These are phyloP conservation scores for Drosophila kanapiae DNA, from an alignment of 1,140 invertebrate genomes.

Conservation along the genomic window DNA sequence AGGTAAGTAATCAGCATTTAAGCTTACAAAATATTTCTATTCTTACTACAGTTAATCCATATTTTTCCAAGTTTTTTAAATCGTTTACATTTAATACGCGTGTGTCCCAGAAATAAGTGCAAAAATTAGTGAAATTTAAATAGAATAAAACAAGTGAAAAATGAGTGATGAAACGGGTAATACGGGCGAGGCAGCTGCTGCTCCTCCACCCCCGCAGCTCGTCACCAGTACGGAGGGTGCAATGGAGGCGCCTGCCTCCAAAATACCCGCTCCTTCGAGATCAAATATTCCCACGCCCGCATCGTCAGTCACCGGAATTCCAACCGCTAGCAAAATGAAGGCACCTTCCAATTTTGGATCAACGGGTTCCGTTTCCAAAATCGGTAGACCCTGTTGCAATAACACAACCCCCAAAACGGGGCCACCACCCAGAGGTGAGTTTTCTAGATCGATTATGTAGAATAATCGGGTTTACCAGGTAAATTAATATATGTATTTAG, in stretches of 20 bases:
- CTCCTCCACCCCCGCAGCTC: conserved; percentile 4
- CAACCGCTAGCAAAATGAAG: conserved; percentile 59
- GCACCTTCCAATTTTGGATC: conserved; percentile 66
- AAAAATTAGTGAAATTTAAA: conserved; percentile 55
- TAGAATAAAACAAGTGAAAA: conserved; percentile 25
- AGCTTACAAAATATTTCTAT: background rate
- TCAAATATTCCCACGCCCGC: conserved; percentile 71
- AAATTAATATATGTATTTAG: background rate
- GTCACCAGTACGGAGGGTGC: conserved; percentile 20
- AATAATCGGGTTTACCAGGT: background rate
- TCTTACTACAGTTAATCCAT: conserved; percentile 5
- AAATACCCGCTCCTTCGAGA: conserved; percentile 34
- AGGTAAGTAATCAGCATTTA: conserved; percentile 65
- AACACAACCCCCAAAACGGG: conserved; percentile 75
- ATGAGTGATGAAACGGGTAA: conserved; percentile 34
- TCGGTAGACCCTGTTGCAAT: conserved; percentile 72
- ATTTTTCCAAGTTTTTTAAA: conserved; percentile 37
- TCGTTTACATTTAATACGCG: conserved; percentile 60
- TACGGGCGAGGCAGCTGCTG: conserved; percentile 12
- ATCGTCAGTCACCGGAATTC: conserved; percentile 63
- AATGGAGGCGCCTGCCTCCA: conserved; percentile 10
- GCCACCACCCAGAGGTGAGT: conserved; percentile 79
- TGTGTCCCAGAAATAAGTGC: conserved; percentile 57
- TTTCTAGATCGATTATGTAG: background rate
- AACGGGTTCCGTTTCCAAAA: conserved; percentile 69